A percentile compares a stretch with the other conserved stretches of the same genome.
Evolutionary conservation across 1,140 invertebrate genomes (phyloP).

Genomic region (Bombus breviceps): DNA sequence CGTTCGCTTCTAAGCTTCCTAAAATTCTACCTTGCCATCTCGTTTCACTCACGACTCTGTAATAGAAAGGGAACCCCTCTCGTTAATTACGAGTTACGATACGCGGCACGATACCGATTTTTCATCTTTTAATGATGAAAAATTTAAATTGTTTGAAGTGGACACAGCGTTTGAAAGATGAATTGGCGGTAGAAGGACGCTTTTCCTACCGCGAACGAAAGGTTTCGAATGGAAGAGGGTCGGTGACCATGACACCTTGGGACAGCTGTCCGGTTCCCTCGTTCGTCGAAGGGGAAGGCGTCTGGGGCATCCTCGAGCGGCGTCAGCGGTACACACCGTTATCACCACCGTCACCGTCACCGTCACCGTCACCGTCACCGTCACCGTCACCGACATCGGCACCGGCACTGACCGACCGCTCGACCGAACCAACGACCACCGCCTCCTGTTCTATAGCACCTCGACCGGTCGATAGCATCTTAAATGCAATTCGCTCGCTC

Average conservation of each 20-base stretch:
- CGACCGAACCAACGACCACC: background rate
- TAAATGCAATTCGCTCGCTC: slow-evolving; percentile 68
- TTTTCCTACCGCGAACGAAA: slow-evolving; percentile 5
- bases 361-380: background rate
- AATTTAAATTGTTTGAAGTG: background rate
- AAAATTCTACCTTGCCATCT: slow-evolving; percentile 10
- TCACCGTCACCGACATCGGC: background rate
- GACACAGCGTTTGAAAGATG: background rate
- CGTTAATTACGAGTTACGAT: no score
- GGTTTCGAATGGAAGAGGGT: slow-evolving; percentile 35
- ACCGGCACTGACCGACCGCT: background rate
- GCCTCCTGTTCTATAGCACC: slow-evolving; percentile 48
- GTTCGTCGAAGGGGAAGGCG: slow-evolving; percentile 31
- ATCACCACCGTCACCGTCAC: background rate
- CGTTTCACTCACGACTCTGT: background rate
- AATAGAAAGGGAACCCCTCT: no score
- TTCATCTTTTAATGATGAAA: no score
- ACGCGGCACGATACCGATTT: no score
- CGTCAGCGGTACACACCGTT: background rate
- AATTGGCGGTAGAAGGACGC: background rate
- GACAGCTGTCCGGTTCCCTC: slow-evolving; percentile 53
- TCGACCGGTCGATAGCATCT: slow-evolving; percentile 67
- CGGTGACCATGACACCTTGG: slow-evolving; percentile 52
- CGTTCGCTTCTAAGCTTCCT: background rate
- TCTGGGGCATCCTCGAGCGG: slow-evolving; percentile 31